Base-by-base conservation (phyloP, 2,888 invertebrate species). In the Nymphalis polychloros region DNA sequence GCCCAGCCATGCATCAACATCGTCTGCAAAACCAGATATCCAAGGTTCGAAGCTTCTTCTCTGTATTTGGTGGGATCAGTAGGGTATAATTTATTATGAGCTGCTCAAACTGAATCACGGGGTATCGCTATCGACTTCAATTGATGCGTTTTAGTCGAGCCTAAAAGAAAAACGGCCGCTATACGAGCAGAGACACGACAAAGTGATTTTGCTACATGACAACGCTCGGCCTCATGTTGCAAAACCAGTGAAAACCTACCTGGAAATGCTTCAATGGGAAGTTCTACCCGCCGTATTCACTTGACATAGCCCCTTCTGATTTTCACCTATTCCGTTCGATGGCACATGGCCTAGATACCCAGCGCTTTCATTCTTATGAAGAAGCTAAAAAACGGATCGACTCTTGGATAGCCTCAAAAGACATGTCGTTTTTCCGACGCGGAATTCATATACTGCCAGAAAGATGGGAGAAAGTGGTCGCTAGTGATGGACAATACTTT, bases 1-100 rank as follows among this genome's bases (percentile, higher is more conserved):
- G 46, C 57, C 59, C 13, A 20, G 67, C n/a, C 63, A 62, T 41
- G 59, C 62, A 52, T 62, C 52, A 62, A 52, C 62, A 62, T 62
- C 41, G 41, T 62, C 62, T 3, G 35, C 50, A 52, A 31, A 61
- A 49, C 61, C 49, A 49, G 41, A 62, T 62, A 62, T 50, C 52
- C 52, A 52, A 50, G 49, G 27, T n/a, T 61, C 31, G n/a, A 31
- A 49, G 50, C 23, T 60, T 60, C 60, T 60, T 13, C 47, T 60
- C 10, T 46, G 59, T 19, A 20, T 60, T 46, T 60, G 60, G 60
- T 48, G 60, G 48, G 47, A 47, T 60, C 48, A 48, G 13, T 49
- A 19, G 35, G 53, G 63, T 20, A 46, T 53, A 53, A 63, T 53
- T 41, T 53, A 63, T 53, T 63, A 63, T 52, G 17, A 63, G 63